Base-by-base conservation (phyloP, 2,888 invertebrate species). In the Chrysolina americana region DNA sequence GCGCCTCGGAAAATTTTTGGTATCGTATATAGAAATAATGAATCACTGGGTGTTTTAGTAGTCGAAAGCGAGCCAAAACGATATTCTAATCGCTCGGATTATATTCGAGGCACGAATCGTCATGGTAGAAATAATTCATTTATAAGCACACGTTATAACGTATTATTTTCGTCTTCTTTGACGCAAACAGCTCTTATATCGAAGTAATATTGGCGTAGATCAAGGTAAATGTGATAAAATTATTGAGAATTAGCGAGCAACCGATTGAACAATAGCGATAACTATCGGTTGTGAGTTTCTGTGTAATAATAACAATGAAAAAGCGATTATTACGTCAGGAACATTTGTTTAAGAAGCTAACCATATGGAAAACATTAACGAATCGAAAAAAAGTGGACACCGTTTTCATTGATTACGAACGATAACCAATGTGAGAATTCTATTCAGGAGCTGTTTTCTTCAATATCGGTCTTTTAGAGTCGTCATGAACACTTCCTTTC, bases 171-270 rank as follows among this genome's bases (percentile, higher is more conserved):
- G 63, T 69, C 63, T 62, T 47, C 73, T 65, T 62, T 68, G 70
- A 76, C 68, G 74, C 68, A 74, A 72, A 73, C 71, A 44, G 59
- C 69, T 70, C 69, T 75, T 73, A 77, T 71, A 72, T 36, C 62
- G 65, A 65, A 66, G 68, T 73, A 77, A 75, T 71, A 62, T 71
- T 70, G 70, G 68, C 65, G 66, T 74, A 63, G 74, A 78, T 75
- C 70, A 74, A 74, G 74, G 74, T 70, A 41, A 74, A 63, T 47
- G 28, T 65, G 62, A 53, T 64, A 11, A 68, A 68, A 73, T 68
- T 68, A 48, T 59, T 15, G 59, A 28, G 59, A 59, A 59, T 59
- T 59, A 59, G 36, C 59, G 36, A 59, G 6, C 59, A 36, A 59
- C 59, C 59, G 59, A 59, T 59, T 9, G 59, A 59, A 59, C 59